Percentiles rank a stretch among this genome's conserved stretches.
Conservation (phyloP, 2,113 vertebrate genomes). For the Lipotes vexillifer region DNA sequence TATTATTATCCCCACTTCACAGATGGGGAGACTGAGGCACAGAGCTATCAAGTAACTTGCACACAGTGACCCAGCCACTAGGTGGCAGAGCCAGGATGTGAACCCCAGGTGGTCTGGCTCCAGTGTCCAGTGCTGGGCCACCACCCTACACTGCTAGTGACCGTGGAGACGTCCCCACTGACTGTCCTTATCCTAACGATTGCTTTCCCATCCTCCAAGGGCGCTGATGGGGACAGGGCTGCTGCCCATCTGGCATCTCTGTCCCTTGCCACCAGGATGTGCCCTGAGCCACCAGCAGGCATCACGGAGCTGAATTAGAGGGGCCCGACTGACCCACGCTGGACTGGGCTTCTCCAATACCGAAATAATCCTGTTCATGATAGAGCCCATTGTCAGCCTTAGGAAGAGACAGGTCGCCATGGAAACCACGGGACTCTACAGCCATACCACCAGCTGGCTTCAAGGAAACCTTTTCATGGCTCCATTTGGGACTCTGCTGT, state of each 20-base stretch:
- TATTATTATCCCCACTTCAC: neutral
- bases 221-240: accelerated
- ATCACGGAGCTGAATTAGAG: neutral
- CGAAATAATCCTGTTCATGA: neutral
- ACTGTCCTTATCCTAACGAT: neutral
- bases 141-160: neutral
- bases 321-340: neutral
- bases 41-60: too few species aligned
- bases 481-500: neutral
- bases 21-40: neutral
- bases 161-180: accelerated
- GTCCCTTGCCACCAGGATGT: neutral
- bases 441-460: neutral
- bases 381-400: neutral
- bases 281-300: neutral
- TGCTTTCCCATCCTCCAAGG: neutral
- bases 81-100: neutral
- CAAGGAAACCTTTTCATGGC: neutral
- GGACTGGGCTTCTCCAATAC: neutral
- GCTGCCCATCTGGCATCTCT: neutral
- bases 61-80: neutral
- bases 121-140: neutral
- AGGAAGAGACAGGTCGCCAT: neutral
- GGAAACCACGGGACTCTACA: slow-evolving; percentile 20
- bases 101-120: neutral